Evolutionary conservation across 35 echinoderm and acorn worm species (phyloP).

Genomic region (Anneissia japonica): DNA sequence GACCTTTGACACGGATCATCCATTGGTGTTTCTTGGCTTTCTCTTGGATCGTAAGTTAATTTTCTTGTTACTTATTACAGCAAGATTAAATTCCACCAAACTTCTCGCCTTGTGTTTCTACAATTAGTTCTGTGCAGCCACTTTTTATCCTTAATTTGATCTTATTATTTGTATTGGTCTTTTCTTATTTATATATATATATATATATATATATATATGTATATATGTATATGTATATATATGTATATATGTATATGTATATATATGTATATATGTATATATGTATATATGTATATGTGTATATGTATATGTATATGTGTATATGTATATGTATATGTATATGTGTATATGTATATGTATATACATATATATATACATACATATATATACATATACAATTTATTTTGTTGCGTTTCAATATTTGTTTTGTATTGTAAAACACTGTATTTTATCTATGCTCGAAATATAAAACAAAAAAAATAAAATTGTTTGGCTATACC

Average conservation of each 20-base stretch:
- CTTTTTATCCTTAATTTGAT: too few species aligned
- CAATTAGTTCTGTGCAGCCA: too few species aligned
- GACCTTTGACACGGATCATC: background rate
- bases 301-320: background rate
- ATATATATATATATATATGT: conserved; percentile 1
- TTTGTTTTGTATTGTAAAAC: too few species aligned
- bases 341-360: background rate
- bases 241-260: background rate
- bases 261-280: background rate
- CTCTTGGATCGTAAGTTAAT: background rate
- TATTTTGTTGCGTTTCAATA: too few species aligned
- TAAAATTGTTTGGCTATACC: too few species aligned
- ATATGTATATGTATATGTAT: background rate
- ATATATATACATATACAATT: background rate
- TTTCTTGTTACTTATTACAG: background rate
- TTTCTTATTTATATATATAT: background rate
- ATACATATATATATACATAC: background rate
- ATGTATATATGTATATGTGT: background rate
- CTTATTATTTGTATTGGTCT: too few species aligned
- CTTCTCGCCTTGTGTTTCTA: too few species aligned
- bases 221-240: background rate
- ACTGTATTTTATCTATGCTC: too few species aligned
- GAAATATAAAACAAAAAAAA: too few species aligned
- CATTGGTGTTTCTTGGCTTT: background rate
- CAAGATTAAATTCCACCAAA: too few species aligned